Conservation (phyloP, 2,888 invertebrate species). For the Athalia cordata region DNA sequence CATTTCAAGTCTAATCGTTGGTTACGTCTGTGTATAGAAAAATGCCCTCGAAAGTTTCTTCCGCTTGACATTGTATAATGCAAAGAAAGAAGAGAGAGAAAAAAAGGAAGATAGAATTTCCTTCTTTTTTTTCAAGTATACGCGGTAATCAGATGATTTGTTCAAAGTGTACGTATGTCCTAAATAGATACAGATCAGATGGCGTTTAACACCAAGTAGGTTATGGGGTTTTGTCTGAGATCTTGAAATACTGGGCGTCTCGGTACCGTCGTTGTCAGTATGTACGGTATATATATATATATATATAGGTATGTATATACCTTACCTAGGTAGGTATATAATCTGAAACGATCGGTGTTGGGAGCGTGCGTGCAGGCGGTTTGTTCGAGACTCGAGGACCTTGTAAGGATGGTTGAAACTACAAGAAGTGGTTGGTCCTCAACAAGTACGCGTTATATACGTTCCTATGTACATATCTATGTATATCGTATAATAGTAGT, state of each 20-base stretch:
- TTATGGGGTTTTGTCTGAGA: constrained; percentile 22
- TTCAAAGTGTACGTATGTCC: background rate
- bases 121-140: too few species aligned
- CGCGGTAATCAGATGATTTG: background rate
- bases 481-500: too few species aligned
- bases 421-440: constrained; percentile 22
- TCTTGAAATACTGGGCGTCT: constrained; percentile 16
- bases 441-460: background rate
- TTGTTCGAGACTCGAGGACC: constrained; percentile 11
- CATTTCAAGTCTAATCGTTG: too few species aligned
- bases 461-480: too few species aligned
- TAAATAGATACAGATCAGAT: background rate
- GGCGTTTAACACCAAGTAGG: constrained; percentile 9
- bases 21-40: too few species aligned
- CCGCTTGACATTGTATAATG: too few species aligned
- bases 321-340: background rate
- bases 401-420: constrained; percentile 11
- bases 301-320: background rate
- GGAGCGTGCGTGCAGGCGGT: background rate
- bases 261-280: too few species aligned
- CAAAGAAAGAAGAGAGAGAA: too few species aligned
- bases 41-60: too few species aligned
- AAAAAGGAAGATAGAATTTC: too few species aligned
- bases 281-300: background rate
- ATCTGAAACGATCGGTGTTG: background rate